Base-by-base conservation (phyloP, 1,140 invertebrate species). In the Phthorimaea operculella region DNA sequence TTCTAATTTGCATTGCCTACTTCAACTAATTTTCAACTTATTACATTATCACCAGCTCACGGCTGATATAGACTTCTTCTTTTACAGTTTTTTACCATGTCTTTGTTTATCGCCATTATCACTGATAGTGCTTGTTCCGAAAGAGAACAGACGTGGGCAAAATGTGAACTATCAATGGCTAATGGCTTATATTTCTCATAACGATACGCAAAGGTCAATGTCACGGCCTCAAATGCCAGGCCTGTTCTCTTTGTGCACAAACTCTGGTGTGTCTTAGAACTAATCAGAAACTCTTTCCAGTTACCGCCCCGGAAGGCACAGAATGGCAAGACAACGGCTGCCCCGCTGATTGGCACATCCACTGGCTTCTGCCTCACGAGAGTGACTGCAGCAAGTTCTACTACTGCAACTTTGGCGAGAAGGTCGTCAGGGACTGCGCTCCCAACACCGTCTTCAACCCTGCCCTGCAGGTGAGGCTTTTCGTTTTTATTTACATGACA, bases 381-480 rank as follows among this genome's bases (percentile, higher is more conserved):
- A 57, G 60, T 1, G 81, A 87, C 60, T 90, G 89, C 59, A 63
- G 56, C 0, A 76, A 65, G 48, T 90, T 86, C 63, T 90, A 87
- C 59, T 68, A 79, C 3, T 90, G 90, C 57, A 60, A 77, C 9
- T 66, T 61, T n/a, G 83, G 79, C 4, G 60, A 59, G 11, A 66
- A 79, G 3, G 70, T 83, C 1, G 36, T 17, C 12, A 28, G 54
- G 1, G n/a, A 54, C 8, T 64, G 60, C 17, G 34, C 1, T 0
- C 36, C 51, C 21, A 52, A 18, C 1, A 53, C 54, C 8, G 3
- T 39, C 9, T 61, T 57, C 45, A 56, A 57, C n/a, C 6, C 28
- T 18, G 9, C 45, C 0, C n/a, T 54, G 1, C 47, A 58, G 48
- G 57, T 58, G 10, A 33, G 48, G 16, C 21, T 5, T 33, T 17